Evolutionary conservation across 2,113 vertebrate genomes (phyloP).

Genomic region (Prolemur simus): DNA sequence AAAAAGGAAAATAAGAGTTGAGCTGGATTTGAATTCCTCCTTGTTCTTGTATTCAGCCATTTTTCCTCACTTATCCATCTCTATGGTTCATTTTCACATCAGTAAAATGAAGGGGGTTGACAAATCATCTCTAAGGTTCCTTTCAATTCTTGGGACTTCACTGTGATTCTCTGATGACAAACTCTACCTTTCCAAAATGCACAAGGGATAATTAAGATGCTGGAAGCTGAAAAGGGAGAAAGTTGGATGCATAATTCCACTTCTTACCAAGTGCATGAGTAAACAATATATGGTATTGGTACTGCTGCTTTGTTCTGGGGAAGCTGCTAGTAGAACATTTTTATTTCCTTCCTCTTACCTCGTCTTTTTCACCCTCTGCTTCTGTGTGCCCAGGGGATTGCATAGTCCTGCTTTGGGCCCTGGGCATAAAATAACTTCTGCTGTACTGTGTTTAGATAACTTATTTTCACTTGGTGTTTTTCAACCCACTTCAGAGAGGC

Average conservation of each 20-base stretch:
- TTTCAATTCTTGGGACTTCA: constrained; percentile 7
- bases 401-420: not conserved
- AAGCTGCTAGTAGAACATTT: not conserved
- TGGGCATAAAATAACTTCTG: not conserved
- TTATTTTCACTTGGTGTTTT: not conserved
- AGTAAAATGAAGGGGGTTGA: not conserved
- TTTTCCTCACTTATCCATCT: not conserved
- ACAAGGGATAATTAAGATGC: not conserved
- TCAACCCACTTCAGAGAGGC: not conserved
- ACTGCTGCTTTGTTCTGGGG: not conserved
- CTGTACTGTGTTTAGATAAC: not conserved
- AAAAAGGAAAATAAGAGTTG: not conserved
- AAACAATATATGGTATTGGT: not conserved
- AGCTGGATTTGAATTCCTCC: not conserved
- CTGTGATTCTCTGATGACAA: not conserved
- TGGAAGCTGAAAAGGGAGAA: not conserved
- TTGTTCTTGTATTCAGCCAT: not conserved
- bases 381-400: not conserved
- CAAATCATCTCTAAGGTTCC: constrained; percentile 13
- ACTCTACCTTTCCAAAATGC: not conserved
- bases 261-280: not conserved
- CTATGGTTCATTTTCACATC: not conserved
- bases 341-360: not conserved
- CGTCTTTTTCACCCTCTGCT: not conserved
- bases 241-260: not conserved